Percentiles rank a stretch among this genome's conserved stretches.
Evolutionary conservation across 2,888 invertebrate species (phyloP).

Genomic region (Hypercompe scribonia): DNA sequence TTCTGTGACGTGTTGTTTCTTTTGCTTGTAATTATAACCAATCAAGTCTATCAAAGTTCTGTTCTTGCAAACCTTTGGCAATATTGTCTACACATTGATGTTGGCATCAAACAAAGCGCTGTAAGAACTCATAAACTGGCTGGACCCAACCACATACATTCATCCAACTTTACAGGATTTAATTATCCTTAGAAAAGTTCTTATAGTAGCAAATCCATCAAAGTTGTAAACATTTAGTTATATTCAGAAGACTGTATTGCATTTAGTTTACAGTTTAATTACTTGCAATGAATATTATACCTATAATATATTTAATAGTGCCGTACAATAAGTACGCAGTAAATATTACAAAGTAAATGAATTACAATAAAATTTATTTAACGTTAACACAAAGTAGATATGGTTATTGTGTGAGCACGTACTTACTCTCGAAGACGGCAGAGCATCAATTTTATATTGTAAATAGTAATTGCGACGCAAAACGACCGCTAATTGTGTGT

Average conservation of each 20-base stretch:
- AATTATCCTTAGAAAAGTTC: background rate
- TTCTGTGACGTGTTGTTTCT: slow-evolving; percentile 21
- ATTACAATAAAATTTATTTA: slow-evolving; percentile 48
- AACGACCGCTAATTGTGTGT: slow-evolving; percentile 60
- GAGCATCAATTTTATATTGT: slow-evolving; percentile 64
- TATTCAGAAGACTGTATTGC: background rate
- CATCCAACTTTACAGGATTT: background rate
- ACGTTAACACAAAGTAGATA: slow-evolving; percentile 49
- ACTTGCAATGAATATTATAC: slow-evolving; percentile 16
- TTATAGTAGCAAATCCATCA: background rate
- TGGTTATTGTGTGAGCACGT: slow-evolving; percentile 35
- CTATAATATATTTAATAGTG: background rate
- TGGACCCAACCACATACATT: background rate
- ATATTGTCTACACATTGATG: background rate
- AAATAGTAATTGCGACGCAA: slow-evolving; percentile 60
- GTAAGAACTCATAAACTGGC: background rate
- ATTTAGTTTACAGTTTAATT: slow-evolving; percentile 8
- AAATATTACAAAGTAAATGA: slow-evolving; percentile 38
- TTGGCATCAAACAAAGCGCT: no score
- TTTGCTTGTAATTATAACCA: background rate
- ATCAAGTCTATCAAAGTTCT: background rate
- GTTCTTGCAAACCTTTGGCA: background rate
- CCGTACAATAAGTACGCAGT: slow-evolving; percentile 16
- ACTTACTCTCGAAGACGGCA: slow-evolving; percentile 33
- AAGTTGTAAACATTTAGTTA: background rate